These are phyloP conservation scores for Empidonax traillii DNA, from an alignment of 2,113 vertebrate species.

Conservation along the genomic window DNA sequence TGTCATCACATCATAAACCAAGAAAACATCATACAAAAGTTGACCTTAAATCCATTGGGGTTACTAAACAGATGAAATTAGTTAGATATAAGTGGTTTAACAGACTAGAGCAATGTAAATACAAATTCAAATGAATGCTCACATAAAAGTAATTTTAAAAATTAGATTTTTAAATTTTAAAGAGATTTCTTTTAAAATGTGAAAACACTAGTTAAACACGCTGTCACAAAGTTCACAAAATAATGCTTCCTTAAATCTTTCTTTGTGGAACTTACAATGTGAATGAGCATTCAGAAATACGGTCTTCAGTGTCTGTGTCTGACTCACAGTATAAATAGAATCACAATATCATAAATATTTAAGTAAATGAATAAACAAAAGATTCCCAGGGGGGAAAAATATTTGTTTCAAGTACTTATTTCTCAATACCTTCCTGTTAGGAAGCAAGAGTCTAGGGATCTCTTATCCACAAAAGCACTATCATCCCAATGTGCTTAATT, in stretches of 20 bases:
- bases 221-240: background rate
- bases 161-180: background rate
- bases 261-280: background rate
- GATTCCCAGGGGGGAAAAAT: background rate
- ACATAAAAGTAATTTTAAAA: background rate
- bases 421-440: background rate
- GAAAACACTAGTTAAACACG: background rate
- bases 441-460: background rate
- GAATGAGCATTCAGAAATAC: background rate
- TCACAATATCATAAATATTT: background rate
- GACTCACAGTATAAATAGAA: background rate
- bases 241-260: background rate
- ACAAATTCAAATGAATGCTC: background rate
- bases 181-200: background rate
- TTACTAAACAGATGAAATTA: background rate
- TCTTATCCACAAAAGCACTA: background rate
- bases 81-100: background rate
- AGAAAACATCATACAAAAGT: background rate
- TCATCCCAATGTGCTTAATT: background rate
- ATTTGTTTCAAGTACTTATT: background rate
- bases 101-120: background rate
- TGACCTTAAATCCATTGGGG: background rate
- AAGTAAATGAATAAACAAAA: slow-evolving; percentile 20
- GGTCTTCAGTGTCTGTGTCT: background rate
- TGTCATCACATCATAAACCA: background rate